These are phyloP conservation scores for Bostrychus sinensis DNA, from an alignment of 2,113 vertebrate species.

Conservation along the genomic window DNA sequence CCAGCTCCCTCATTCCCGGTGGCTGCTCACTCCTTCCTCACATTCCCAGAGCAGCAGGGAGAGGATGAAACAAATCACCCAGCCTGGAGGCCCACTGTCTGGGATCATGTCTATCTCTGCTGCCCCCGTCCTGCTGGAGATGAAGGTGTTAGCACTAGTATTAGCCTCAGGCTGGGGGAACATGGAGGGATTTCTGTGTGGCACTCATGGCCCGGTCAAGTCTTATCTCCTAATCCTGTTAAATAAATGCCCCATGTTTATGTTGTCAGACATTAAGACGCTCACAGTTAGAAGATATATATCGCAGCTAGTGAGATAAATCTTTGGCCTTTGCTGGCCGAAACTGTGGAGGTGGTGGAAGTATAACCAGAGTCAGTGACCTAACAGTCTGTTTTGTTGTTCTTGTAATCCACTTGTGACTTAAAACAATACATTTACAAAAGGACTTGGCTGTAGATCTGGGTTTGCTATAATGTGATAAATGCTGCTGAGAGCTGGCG, in stretches of 20 bases:
- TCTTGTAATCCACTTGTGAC: constrained; percentile 40
- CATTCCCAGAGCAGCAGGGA: constrained; percentile 54
- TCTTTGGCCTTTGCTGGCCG: constrained; percentile 38
- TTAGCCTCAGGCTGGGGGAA: constrained; percentile 54
- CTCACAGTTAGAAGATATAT: constrained; percentile 39
- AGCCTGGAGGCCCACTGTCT: constrained; percentile 52
- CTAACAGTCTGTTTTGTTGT: constrained; percentile 39
- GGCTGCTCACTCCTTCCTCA: constrained; percentile 40
- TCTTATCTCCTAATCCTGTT: constrained; percentile 71
- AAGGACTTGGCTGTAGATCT: constrained; percentile 35
- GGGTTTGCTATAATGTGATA: constrained; percentile 23
- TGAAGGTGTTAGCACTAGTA: constrained; percentile 48
- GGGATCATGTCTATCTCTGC: constrained; percentile 51
- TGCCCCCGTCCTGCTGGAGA: constrained; percentile 29
- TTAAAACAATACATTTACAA: constrained; percentile 39
- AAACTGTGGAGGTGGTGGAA: constrained; percentile 42
- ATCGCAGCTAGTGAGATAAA: constrained; percentile 51
- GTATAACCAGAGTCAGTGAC: constrained; percentile 36
- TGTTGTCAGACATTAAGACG: constrained; percentile 63
- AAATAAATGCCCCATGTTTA: constrained; percentile 71
- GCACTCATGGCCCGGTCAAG: constrained; percentile 45
- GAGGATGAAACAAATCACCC: constrained; percentile 64
- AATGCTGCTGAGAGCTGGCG: constrained; percentile 22
- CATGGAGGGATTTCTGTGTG: constrained; percentile 49
- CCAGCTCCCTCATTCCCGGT: constrained; percentile 5